phyloP scores from a whole-genome alignment of 2,888 invertebrate species.

The Dendrolimus pini region DNA sequence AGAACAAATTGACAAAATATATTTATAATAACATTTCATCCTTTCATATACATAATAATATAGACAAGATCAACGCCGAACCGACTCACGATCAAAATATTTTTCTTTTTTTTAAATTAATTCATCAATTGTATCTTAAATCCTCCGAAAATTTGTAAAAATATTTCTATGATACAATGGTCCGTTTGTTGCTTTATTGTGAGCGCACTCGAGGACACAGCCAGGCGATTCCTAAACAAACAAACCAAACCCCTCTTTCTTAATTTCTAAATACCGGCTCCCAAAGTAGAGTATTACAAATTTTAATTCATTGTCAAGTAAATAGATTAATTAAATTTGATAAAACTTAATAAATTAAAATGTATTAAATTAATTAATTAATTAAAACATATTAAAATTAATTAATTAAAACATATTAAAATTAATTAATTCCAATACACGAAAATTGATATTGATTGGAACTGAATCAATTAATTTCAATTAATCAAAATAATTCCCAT shows the following conservation, averaged over 20 bases:
- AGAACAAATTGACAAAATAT: slow-evolving; percentile 71
- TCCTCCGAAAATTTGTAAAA: slow-evolving; percentile 54
- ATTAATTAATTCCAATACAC: too few species aligned
- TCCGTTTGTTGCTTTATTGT: slow-evolving; percentile 59
- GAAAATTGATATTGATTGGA: too few species aligned
- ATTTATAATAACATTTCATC: slow-evolving; percentile 36
- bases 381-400: too few species aligned
- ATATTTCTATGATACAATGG: slow-evolving; percentile 65
- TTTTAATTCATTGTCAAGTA: too few species aligned
- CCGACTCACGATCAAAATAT: slow-evolving; percentile 47
- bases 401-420: too few species aligned
- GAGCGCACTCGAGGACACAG: slow-evolving; percentile 24
- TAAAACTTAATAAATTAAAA: too few species aligned
- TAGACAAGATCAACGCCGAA: slow-evolving; percentile 49
- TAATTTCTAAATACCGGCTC: not conserved
- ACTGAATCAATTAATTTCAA: too few species aligned
- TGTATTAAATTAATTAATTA: too few species aligned
- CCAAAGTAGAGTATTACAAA: too few species aligned
- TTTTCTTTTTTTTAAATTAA: slow-evolving; percentile 14
- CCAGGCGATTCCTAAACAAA: not conserved
- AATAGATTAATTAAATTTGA: too few species aligned
- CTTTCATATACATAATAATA: slow-evolving; percentile 42
- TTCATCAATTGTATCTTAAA: slow-evolving; percentile 28
- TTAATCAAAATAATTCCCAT: too few species aligned
- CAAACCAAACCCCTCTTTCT: not conserved